Evolutionary conservation across 2,113 vertebrate species (phyloP).

Genomic region (Ceyx melanurus): DNA sequence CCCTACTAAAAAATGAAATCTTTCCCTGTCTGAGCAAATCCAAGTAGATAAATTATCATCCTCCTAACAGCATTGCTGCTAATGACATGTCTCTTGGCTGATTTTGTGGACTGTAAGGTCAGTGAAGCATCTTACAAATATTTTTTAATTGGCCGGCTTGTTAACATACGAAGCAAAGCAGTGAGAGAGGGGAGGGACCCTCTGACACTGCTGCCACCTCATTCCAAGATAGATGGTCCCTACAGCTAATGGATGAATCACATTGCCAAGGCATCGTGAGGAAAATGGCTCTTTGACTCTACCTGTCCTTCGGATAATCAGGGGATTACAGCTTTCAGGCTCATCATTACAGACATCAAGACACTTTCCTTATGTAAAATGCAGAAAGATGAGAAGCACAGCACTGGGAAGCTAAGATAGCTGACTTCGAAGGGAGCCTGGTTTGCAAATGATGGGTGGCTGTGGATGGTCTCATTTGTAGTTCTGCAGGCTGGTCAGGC

Average conservation of each 20-base stretch:
- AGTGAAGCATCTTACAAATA: constrained; percentile 53
- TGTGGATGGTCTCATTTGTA: background rate
- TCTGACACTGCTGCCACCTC: constrained; percentile 12
- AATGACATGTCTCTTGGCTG: background rate
- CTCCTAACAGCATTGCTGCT: background rate
- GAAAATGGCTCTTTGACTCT: background rate
- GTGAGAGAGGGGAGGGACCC: background rate
- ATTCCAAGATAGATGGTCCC: background rate
- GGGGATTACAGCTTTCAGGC: constrained; percentile 2
- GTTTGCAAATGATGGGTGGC: constrained; percentile 21
- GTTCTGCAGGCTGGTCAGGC: constrained; percentile 4
- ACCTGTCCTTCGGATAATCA: background rate
- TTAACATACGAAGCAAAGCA: constrained; percentile 32
- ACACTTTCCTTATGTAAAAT: constrained; percentile 17
- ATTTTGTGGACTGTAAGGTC: constrained; percentile 25
- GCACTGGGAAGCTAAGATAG: background rate
- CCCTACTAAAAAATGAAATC: background rate
- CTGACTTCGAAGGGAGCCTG: background rate
- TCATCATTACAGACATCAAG: constrained; percentile 19
- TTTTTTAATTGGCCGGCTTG: constrained; percentile 60
- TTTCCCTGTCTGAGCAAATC: background rate
- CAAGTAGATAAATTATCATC: constrained; percentile 40
- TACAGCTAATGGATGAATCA: constrained; percentile 1
- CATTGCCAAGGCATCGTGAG: background rate
- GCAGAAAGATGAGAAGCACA: background rate